Percentiles rank a stretch among this genome's conserved stretches.
These are phyloP conservation scores for Drosophila rufa DNA, from an alignment of 1,140 invertebrate genomes.

Conservation along the genomic window DNA sequence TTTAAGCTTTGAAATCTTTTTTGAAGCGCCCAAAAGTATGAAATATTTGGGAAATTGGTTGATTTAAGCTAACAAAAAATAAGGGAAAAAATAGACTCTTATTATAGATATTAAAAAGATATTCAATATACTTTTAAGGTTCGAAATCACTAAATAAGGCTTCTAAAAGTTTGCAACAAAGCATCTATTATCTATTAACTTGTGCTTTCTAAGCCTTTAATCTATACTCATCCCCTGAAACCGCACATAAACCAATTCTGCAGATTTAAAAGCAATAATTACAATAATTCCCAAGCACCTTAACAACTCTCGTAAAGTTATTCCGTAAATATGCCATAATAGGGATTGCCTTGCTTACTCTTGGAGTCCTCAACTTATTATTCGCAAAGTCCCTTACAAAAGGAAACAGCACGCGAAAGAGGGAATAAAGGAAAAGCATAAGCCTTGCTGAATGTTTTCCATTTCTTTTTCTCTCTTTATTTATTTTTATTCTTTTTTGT, in stretches of 20 bases:
- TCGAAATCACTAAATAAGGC: too few species aligned
- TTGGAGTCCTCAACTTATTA: conserved; percentile 1
- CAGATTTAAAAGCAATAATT: neutral
- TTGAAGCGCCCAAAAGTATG: too few species aligned
- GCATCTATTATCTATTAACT: neutral
- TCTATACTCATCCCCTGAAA: neutral
- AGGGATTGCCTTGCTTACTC: neutral
- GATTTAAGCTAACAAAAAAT: too few species aligned
- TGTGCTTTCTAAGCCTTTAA: too few species aligned
- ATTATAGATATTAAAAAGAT: too few species aligned
- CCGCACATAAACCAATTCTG: too few species aligned
- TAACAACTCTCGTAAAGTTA: neutral
- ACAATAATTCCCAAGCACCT: neutral
- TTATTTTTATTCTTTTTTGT: neutral
- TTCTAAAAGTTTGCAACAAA: too few species aligned
- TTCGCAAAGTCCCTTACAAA: neutral
- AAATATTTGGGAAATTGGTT: too few species aligned
- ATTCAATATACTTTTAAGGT: too few species aligned
- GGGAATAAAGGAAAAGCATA: neutral
- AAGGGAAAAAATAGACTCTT: too few species aligned
- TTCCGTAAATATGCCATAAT: conserved; percentile 2
- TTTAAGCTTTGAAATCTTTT: too few species aligned
- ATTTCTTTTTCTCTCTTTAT: neutral
- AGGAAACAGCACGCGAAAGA: too few species aligned
- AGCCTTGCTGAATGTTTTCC: conserved; percentile 13